Base-by-base conservation (phyloP, 1,140 invertebrate species). In the Drosophila sp. region DNA sequence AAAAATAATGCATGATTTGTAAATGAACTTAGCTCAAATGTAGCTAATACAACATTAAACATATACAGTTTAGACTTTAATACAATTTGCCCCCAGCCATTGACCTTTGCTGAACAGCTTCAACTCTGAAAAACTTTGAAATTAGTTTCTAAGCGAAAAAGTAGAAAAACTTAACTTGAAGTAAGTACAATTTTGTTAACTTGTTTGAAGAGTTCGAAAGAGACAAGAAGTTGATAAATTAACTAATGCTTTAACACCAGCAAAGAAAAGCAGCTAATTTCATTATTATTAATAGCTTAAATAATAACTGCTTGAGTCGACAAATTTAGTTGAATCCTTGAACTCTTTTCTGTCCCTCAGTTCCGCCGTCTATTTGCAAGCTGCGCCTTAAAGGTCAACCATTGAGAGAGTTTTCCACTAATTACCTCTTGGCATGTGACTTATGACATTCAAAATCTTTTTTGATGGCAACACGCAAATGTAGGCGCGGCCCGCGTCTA, bases 341-440 rank as follows among this genome's bases (percentile, higher is more conserved):
- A 53, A 53, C 50, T 53, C 36, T 3, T 18, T 53, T 36, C 9
- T 11, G 9, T 2, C 45, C n/a, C n/a, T n/a, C n/a, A n/a, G 21
- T 4, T 21, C 9, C 9, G 18, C 45, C 14, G 18, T 36, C 14
- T 36, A 36, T 53, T 27, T 7, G 46, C 25, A 53, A 25, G 53
- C 53, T 56, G 53, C 53, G 18, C 53, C 53, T 56, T 56, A 56
- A 70, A 54, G 14, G 16, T 67, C 27, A 59, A 14, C 43, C 45
- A 27, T 38, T 34, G 18, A 41, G 34, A 61, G 57, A 67, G 38
- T 74, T 54, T 51, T 18, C 18, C 57, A 57, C 78, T 86, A 86
- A 86, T 86, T 86, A 82, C 78, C 27, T 59, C 72, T 78, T 86
- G 78, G 81, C 82, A 86, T 87, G 78, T 87, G 72, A 76, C 62